A percentile compares a stretch with the other conserved stretches of the same genome.
These are phyloP conservation scores for Apeira syringaria DNA, from an alignment of 2,888 invertebrate genomes.

Conservation along the genomic window DNA sequence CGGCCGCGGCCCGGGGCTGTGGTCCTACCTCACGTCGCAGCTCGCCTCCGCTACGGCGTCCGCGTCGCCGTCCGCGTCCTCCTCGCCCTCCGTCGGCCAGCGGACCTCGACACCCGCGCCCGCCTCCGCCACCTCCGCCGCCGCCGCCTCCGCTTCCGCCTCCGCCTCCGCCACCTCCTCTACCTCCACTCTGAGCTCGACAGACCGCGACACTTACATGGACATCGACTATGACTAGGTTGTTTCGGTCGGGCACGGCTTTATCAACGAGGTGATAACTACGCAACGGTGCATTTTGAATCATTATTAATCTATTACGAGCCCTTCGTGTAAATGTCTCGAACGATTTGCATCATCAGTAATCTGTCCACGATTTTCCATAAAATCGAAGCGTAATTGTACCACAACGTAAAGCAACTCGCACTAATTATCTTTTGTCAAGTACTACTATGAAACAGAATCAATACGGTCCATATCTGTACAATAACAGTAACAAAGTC, in stretches of 20 bases:
- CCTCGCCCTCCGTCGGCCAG: constrained; percentile 29
- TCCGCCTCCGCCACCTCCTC: constrained; percentile 36
- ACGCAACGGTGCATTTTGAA: no score
- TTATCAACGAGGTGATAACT: no score
- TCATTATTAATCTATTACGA: no score
- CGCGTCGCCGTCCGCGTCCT: constrained; percentile 32
- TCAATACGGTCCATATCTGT: no score
- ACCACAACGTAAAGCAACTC: no score
- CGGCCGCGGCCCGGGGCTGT: constrained; percentile 33
- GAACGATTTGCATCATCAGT: no score
- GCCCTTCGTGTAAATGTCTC: no score
- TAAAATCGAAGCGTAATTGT: no score
- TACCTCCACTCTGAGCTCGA: constrained; percentile 37
- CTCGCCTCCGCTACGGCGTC: constrained; percentile 32
- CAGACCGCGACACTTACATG: constrained; percentile 59
- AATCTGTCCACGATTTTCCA: no score
- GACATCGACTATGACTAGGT: constrained; percentile 75
- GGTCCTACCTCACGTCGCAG: constrained; percentile 46
- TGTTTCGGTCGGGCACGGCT: background rate
- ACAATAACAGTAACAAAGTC: no score
- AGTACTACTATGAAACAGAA: no score
- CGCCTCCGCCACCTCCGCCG: constrained; percentile 35
- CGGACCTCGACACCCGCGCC: constrained; percentile 30
- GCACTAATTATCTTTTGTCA: no score
- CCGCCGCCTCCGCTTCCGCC: constrained; percentile 21